Conservation (phyloP, 2,113 vertebrate genomes). For the Malaclemys terrapin region DNA sequence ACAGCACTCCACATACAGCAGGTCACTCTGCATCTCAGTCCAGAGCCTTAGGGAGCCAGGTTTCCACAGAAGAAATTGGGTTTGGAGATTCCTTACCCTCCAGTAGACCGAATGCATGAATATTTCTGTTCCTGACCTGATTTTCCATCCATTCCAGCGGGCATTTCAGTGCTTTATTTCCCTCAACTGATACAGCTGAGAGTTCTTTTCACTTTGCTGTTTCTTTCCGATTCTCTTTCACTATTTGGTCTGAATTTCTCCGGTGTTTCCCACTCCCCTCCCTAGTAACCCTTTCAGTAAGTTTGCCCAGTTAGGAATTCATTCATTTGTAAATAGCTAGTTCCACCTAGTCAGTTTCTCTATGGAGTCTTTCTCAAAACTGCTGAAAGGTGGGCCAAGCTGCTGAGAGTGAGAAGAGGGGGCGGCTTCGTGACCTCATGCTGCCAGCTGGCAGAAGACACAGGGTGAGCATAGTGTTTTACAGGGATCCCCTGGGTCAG, state of each 20-base stretch:
- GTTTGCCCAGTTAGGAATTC: not conserved
- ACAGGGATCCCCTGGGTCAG: not conserved
- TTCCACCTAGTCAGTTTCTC: slow-evolving; percentile 35
- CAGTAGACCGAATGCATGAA: slow-evolving; percentile 23
- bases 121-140: slow-evolving; percentile 64
- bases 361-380: slow-evolving; percentile 36
- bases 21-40: slow-evolving; percentile 41
- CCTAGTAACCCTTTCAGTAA: slow-evolving; percentile 22
- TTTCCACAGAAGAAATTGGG: slow-evolving; percentile 63
- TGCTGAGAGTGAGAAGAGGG: slow-evolving; percentile 34
- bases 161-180: slow-evolving; percentile 57
- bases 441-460: not conserved
- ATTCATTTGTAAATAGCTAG: slow-evolving; percentile 38
- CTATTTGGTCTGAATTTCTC: slow-evolving; percentile 31
- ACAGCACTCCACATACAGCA: slow-evolving; percentile 64
- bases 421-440: not conserved
- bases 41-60: slow-evolving; percentile 60
- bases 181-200: slow-evolving; percentile 25
- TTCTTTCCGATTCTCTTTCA: slow-evolving; percentile 41
- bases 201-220: not conserved
- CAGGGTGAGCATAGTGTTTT: not conserved
- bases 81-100: slow-evolving; percentile 58
- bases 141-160: slow-evolving; percentile 48
- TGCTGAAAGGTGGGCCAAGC: slow-evolving; percentile 23
- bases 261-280: slow-evolving; percentile 30